phyloP scores from a whole-genome alignment of 2,888 invertebrate species.

The Andrena marginata region DNA sequence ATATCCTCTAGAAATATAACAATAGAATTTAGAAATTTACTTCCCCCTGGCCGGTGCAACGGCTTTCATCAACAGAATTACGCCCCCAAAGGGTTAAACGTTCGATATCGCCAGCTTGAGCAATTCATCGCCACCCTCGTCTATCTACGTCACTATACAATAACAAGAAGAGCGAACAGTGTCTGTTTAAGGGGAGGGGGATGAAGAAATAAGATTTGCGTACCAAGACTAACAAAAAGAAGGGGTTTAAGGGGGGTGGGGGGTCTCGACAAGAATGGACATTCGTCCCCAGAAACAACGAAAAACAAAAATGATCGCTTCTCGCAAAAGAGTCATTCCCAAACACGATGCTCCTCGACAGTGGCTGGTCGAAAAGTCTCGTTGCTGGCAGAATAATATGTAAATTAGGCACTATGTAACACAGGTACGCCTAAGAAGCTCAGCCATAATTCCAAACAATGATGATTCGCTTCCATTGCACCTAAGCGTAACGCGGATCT shows the following conservation, averaged over 20 bases:
- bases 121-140: constrained; percentile 59
- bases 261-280: constrained; percentile 13
- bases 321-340: constrained; percentile 40
- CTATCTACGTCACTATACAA: constrained; percentile 57
- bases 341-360: constrained; percentile 49
- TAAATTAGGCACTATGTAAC: constrained; percentile 54
- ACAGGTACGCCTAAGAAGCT: constrained; percentile 59
- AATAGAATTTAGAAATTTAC: neutral
- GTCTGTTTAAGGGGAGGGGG: constrained; percentile 8
- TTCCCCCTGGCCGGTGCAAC: neutral
- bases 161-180: constrained; percentile 46
- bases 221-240: constrained; percentile 38
- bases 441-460: constrained; percentile 40
- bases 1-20: neutral
- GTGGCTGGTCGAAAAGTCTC: constrained; percentile 23
- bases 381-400: constrained; percentile 45
- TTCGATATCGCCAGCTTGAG: constrained; percentile 49
- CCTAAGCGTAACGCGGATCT: constrained; percentile 41
- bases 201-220: constrained; percentile 41
- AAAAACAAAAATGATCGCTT: constrained; percentile 15
- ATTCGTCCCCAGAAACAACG: neutral
- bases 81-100: constrained; percentile 58
- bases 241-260: neutral
- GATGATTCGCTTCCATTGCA: constrained; percentile 51
- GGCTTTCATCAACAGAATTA: neutral